These are phyloP conservation scores for Drosophila mauritiana DNA, from an alignment of 1,140 invertebrate species.

Conservation along the genomic window DNA sequence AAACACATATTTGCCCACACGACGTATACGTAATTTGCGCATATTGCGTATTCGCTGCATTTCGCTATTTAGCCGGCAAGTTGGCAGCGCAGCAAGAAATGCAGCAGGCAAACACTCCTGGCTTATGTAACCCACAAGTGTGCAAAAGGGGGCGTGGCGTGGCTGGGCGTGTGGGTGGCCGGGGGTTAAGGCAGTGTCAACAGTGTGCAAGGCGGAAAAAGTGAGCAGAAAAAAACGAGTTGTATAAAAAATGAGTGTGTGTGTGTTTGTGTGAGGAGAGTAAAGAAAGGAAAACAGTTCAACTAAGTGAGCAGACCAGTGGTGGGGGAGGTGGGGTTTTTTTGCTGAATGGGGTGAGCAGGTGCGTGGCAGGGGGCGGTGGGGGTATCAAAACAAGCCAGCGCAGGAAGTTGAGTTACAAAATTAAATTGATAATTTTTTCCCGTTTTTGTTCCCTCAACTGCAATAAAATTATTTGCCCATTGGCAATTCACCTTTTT, in stretches of 20 bases:
- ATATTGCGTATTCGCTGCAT: constrained; percentile 78
- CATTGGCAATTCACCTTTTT: not conserved
- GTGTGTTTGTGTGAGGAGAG: constrained; percentile 25
- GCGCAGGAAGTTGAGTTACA: constrained; percentile 79
- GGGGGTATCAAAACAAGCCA: constrained; percentile 46
- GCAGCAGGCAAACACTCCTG: constrained; percentile 47
- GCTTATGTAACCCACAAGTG: constrained; percentile 68
- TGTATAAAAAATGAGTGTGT: constrained; percentile 35
- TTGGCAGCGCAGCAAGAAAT: constrained; percentile 63
- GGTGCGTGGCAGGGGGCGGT: not conserved
- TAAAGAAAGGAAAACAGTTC: constrained; percentile 59
- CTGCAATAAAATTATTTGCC: not conserved
- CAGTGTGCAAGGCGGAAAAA: constrained; percentile 78
- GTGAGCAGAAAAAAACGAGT: constrained; percentile 38
- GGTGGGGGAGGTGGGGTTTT: not conserved
- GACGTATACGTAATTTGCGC: constrained; percentile 75
- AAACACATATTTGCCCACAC: constrained; percentile 63
- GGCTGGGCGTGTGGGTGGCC: not conserved
- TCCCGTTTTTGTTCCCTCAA: constrained; percentile 27
- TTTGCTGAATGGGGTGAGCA: not conserved
- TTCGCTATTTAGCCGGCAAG: constrained; percentile 61
- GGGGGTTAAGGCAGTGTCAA: constrained; percentile 60
- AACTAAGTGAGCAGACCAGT: constrained; percentile 38
- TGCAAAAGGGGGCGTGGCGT: constrained; percentile 11
- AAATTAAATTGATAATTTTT: constrained; percentile 83